These are phyloP conservation scores for Doryteuthis pealeii DNA, from an alignment of 1,140 invertebrate genomes.

Conservation along the genomic window DNA sequence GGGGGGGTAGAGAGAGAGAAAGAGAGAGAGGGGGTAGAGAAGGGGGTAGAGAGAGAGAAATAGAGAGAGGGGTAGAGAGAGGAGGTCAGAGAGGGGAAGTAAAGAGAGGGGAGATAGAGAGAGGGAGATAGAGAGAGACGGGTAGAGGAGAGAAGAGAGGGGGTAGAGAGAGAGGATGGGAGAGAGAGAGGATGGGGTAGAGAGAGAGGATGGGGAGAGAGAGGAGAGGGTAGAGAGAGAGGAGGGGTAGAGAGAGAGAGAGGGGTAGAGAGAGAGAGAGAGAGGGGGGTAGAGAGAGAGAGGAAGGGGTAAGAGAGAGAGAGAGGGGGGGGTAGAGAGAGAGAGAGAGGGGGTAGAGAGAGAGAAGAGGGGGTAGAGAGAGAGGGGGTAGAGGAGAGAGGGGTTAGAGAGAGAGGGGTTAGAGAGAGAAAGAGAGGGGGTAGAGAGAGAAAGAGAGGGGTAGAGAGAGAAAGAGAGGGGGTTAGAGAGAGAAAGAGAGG, in stretches of 20 bases:
- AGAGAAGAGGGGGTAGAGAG: neutral
- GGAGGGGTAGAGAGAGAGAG: neutral
- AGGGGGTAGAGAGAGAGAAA: too few relatives aligned
- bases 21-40: too few relatives aligned
- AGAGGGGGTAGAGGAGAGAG: conserved; percentile 5
- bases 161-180: neutral
- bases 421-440: neutral
- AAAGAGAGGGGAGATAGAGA: too few relatives aligned
- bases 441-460: too few relatives aligned
- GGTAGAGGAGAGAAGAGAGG: neutral
- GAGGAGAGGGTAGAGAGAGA: conserved; percentile 1
- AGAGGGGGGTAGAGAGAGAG: conserved; percentile 10
- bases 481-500: too few relatives aligned
- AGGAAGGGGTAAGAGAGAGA: conserved; percentile 16
- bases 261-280: conserved; percentile 13
- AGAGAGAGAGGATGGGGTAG: neutral
- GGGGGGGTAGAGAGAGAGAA: too few relatives aligned
- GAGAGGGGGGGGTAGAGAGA: conserved; percentile 2
- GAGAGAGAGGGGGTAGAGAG: conserved; percentile 4
- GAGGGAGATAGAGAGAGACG: neutral
- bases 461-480: too few relatives aligned
- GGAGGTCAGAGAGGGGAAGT: neutral
- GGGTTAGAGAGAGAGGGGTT: neutral
- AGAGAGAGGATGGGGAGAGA: conserved; percentile 8
- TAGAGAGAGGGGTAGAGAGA: too few relatives aligned